Percentiles rank a stretch among this genome's conserved stretches.
These are phyloP conservation scores for Drosophila siamana DNA, from an alignment of 2,888 invertebrate genomes.

Conservation along the genomic window DNA sequence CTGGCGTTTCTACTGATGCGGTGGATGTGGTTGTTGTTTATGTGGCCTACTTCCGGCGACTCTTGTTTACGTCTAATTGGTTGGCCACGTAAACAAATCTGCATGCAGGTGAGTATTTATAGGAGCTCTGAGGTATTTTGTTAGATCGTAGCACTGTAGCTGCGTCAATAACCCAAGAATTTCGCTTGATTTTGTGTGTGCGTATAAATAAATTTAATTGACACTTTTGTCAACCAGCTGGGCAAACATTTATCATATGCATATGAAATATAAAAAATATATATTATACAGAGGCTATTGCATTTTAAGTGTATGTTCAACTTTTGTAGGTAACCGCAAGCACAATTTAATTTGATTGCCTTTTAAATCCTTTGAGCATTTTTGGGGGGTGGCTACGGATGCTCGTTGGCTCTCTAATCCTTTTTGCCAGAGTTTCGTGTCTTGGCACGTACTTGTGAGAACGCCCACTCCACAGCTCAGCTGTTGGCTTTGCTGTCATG, in stretches of 20 bases:
- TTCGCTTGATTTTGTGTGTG: constrained; percentile 60
- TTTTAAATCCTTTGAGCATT: constrained; percentile 65
- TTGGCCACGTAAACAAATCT: constrained; percentile 70
- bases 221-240: constrained; percentile 64
- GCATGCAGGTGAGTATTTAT: constrained; percentile 73
- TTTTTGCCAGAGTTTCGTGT: constrained; percentile 63
- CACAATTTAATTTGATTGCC: constrained; percentile 80
- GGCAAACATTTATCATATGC: constrained; percentile 60
- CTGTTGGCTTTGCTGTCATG: constrained; percentile 63
- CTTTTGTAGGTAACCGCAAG: constrained; percentile 61
- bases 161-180: constrained; percentile 41
- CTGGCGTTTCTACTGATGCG: constrained; percentile 29
- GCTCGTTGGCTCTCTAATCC: constrained; percentile 55
- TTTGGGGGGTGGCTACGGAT: not conserved
- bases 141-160: constrained; percentile 32
- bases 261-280: constrained; percentile 29
- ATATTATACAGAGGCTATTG: constrained; percentile 35
- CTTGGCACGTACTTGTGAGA: constrained; percentile 67
- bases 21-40: constrained; percentile 46
- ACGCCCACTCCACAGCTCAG: constrained; percentile 32
- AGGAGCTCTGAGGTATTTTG: constrained; percentile 30
- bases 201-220: constrained; percentile 71
- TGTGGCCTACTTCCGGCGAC: constrained; percentile 73
- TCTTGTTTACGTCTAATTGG: constrained; percentile 73
- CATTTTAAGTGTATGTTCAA: constrained; percentile 27